Evolutionary conservation across 2,113 vertebrate species (phyloP).

Genomic region (Coptodon rendalli): DNA sequence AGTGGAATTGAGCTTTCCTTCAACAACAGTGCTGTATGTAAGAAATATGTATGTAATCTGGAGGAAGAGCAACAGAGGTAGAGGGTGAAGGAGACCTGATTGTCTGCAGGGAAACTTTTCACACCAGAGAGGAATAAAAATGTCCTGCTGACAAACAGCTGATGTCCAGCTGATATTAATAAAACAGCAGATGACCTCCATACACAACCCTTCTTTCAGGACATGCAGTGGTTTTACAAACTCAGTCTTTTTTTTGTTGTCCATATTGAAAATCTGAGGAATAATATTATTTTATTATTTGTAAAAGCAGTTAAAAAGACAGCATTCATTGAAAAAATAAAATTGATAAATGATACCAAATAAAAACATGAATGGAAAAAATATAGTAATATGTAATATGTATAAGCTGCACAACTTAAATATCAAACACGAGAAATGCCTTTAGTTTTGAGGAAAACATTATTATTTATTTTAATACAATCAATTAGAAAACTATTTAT

Average conservation of each 20-base stretch:
- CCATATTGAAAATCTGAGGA: background rate
- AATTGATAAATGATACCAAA: background rate
- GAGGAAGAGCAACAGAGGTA: background rate
- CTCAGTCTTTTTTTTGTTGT: background rate
- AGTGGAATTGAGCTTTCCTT: background rate
- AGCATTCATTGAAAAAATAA: background rate
- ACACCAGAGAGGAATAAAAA: background rate
- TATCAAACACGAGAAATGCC: background rate
- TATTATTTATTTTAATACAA: background rate
- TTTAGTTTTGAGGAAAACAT: background rate
- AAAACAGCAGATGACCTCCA: background rate
- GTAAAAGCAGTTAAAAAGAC: background rate
- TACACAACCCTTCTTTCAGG: fast-evolving
- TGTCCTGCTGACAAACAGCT: background rate
- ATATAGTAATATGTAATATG: background rate
- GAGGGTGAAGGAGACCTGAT: background rate
- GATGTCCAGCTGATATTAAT: background rate
- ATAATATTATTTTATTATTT: background rate
- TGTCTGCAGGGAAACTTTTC: background rate
- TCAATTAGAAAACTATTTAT: background rate
- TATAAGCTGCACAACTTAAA: background rate
- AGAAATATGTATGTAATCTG: background rate
- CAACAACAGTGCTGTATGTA: too few species aligned
- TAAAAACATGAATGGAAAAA: background rate
- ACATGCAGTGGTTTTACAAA: background rate